Evolutionary conservation across 37 sponge, comb jelly and placozoan species (phyloP).

Genomic region (Haliclona indistincta): DNA sequence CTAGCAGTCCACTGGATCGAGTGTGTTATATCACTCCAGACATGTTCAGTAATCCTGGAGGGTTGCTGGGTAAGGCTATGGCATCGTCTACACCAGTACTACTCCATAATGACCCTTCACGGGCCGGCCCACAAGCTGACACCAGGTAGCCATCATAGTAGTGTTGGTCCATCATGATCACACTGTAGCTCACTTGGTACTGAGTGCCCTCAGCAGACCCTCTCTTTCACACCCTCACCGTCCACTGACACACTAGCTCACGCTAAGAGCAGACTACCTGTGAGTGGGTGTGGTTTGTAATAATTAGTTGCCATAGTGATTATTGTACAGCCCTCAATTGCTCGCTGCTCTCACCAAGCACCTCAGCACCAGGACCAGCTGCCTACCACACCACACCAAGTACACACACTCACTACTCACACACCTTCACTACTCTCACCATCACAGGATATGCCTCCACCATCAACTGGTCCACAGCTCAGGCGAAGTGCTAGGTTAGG

Average conservation of each 20-base stretch:
- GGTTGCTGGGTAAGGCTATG: slow-evolving; percentile 67
- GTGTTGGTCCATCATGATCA: too few species aligned
- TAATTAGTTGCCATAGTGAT: background rate
- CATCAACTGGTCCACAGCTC: background rate
- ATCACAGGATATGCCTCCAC: slow-evolving; percentile 4
- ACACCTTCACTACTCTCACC: background rate
- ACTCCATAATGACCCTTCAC: background rate
- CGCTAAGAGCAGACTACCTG: background rate
- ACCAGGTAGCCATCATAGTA: too few species aligned
- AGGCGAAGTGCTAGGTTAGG: slow-evolving; percentile 6
- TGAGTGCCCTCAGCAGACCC: background rate
- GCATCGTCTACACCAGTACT: slow-evolving; percentile 80
- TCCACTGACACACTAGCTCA: background rate
- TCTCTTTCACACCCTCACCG: background rate
- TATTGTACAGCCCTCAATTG: background rate
- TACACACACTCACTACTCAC: background rate
- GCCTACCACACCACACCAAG: background rate
- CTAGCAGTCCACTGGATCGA: background rate
- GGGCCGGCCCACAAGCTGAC: too few species aligned
- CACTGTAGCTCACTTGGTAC: too few species aligned
- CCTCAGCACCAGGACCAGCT: background rate
- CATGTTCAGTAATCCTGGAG: slow-evolving; percentile 43
- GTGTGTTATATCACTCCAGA: slow-evolving; percentile 46
- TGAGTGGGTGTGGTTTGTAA: too few species aligned
- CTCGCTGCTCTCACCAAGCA: background rate